Conservation (phyloP, 2,888 invertebrate genomes). For the Drosophila ustulata region DNA sequence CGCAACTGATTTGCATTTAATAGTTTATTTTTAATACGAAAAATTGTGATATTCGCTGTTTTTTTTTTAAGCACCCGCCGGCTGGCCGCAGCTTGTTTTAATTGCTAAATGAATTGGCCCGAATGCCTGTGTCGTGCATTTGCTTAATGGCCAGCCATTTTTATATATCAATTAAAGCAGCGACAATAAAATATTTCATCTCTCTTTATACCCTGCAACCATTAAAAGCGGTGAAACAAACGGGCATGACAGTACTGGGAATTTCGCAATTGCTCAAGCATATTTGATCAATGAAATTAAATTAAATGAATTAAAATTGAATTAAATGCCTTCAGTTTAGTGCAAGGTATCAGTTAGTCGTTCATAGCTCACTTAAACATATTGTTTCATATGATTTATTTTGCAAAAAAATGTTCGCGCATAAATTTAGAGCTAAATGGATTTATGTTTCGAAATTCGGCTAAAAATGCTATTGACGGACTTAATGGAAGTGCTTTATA, state of each 20-base stretch:
- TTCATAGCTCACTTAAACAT: no score
- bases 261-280: background rate
- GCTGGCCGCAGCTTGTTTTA: slow-evolving; percentile 78
- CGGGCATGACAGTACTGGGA: background rate
- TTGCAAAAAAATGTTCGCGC: slow-evolving; percentile 48
- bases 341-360: slow-evolving; percentile 3
- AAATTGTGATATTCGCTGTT: slow-evolving; percentile 22
- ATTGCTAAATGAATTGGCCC: slow-evolving; percentile 80
- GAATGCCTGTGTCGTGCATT: slow-evolving; percentile 40
- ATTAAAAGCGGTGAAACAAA: background rate
- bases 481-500: slow-evolving; percentile 38
- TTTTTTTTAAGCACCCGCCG: slow-evolving; percentile 41
- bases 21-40: slow-evolving; percentile 57
- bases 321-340: background rate
- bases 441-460: slow-evolving; percentile 39
- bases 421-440: slow-evolving; percentile 70
- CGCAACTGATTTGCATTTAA: slow-evolving; percentile 66
- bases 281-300: background rate
- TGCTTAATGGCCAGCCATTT: slow-evolving; percentile 74
- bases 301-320: no score
- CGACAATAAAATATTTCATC: slow-evolving; percentile 56
- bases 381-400: slow-evolving; percentile 29
- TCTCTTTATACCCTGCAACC: slow-evolving; percentile 9
- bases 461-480: slow-evolving; percentile 34
- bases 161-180: slow-evolving; percentile 80